A percentile compares a stretch with the other conserved stretches of the same genome.
Conservation (phyloP, 2,113 vertebrate species). For the Perognathus longimembris region DNA sequence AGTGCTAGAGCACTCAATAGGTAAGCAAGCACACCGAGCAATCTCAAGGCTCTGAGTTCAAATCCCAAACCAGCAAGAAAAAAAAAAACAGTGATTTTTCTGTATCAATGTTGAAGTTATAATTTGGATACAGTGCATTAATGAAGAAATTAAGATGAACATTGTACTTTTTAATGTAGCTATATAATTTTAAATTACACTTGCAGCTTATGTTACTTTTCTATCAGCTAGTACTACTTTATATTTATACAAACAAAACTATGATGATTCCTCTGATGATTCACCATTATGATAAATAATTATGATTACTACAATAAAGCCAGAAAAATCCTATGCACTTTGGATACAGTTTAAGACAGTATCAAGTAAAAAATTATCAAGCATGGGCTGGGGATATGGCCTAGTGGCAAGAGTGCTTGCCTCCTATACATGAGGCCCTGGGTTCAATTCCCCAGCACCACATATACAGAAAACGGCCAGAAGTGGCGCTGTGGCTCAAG, state of each 20-base stretch:
- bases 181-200: not conserved
- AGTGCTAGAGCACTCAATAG: too few relatives aligned
- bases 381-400: too few relatives aligned
- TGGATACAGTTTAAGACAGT: slow-evolving; percentile 1
- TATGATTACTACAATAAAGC: not conserved
- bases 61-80: not conserved
- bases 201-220: not conserved
- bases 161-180: not conserved
- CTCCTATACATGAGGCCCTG: too few relatives aligned
- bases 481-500: too few relatives aligned
- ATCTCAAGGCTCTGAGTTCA: not conserved
- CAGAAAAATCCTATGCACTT: slow-evolving; percentile 44
- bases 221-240: not conserved
- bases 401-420: too few relatives aligned
- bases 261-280: not conserved
- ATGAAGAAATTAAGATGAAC: not conserved
- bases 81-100: too few relatives aligned
- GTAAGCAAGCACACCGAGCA: too few relatives aligned
- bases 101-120: too few relatives aligned
- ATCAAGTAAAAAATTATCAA: not conserved
- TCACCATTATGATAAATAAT: not conserved
- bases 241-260: slow-evolving; percentile 5
- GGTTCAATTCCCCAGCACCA: too few relatives aligned
- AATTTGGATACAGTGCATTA: not conserved
- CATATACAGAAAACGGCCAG: too few relatives aligned